These are phyloP conservation scores for Eristalinus aeneus DNA, from an alignment of 2,888 invertebrate species.

Conservation along the genomic window DNA sequence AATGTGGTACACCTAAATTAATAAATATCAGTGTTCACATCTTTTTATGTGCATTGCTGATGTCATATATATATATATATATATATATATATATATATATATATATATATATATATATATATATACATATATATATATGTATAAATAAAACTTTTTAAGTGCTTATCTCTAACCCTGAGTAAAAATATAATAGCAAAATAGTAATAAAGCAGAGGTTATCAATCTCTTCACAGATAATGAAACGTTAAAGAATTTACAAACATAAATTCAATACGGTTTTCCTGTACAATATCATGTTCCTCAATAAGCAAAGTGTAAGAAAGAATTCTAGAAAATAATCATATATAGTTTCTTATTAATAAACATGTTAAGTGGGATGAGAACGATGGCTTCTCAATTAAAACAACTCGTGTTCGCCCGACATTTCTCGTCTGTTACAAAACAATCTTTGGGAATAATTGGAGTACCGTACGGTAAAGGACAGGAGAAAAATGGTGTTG, in stretches of 20 bases:
- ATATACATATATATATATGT: background rate
- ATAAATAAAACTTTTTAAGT: background rate
- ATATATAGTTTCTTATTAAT: background rate
- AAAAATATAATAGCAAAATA: background rate
- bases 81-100: background rate
- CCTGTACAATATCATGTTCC: background rate
- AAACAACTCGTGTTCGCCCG: background rate
- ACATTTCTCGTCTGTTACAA: background rate
- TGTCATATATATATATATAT: no score
- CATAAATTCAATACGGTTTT: background rate
- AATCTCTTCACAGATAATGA: background rate
- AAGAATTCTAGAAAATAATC: background rate
- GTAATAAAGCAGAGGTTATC: constrained; percentile 17
- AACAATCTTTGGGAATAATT: constrained; percentile 83
- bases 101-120: background rate
- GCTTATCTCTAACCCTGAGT: background rate
- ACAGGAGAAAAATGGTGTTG: constrained; percentile 87
- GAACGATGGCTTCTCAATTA: background rate
- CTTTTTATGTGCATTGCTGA: background rate
- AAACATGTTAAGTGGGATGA: background rate
- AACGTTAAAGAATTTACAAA: background rate
- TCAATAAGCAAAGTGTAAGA: background rate
- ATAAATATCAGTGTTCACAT: background rate
- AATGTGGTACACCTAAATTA: background rate
- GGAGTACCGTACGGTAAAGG: constrained; percentile 92